phyloP scores from a whole-genome alignment of 1,140 invertebrate species.

The Tribolium madens region DNA sequence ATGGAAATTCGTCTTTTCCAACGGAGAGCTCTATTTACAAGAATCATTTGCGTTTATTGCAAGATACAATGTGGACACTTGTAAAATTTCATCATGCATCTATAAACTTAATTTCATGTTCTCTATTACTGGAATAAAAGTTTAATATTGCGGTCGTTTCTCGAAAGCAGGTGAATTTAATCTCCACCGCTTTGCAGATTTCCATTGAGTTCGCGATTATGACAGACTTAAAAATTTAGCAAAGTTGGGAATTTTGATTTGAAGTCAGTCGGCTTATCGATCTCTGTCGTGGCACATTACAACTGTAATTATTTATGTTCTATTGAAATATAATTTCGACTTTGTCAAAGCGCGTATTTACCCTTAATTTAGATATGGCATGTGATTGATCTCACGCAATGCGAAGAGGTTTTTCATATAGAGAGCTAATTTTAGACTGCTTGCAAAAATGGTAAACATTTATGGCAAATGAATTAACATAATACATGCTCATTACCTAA shows the following conservation, averaged over 20 bases:
- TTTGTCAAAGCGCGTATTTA: slow-evolving; percentile 15
- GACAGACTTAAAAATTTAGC: slow-evolving; percentile 14
- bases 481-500: slow-evolving; percentile 19
- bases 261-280: background rate
- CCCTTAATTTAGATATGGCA: slow-evolving; percentile 32
- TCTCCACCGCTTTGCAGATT: slow-evolving; percentile 18
- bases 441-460: slow-evolving; percentile 23
- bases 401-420: slow-evolving; percentile 5
- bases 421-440: slow-evolving; percentile 11
- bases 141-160: slow-evolving; percentile 30
- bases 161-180: slow-evolving; percentile 20
- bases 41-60: background rate
- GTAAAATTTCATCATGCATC: background rate
- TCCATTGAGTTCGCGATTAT: slow-evolving; percentile 10
- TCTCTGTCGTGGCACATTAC: background rate
- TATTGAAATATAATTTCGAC: slow-evolving; percentile 25
- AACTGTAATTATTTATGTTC: background rate
- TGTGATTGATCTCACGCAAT: slow-evolving; percentile 36
- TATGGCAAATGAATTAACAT: slow-evolving; percentile 4
- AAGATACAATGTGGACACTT: background rate
- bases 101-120: slow-evolving; percentile 16
- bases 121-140: slow-evolving; percentile 5
- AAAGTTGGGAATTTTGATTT: slow-evolving; percentile 1
- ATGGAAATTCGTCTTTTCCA: slow-evolving; percentile 54
- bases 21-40: background rate